Conservation (phyloP, 2,113 vertebrate genomes). For the Dermatemys mawii region DNA sequence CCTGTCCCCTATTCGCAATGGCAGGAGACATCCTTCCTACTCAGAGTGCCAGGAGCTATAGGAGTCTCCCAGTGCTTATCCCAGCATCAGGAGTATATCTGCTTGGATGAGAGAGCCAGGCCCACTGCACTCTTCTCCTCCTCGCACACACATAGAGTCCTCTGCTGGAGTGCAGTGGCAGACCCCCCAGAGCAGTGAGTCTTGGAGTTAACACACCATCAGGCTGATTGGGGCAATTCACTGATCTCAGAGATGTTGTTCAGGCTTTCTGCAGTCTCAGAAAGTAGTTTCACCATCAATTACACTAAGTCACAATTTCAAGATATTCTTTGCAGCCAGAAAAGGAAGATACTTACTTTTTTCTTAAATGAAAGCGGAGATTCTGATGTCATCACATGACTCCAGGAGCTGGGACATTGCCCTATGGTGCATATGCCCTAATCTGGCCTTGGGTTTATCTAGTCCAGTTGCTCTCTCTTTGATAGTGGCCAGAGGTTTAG, state of each 20-base stretch:
- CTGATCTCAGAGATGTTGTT: neutral
- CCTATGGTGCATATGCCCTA: neutral
- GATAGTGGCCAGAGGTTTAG: neutral
- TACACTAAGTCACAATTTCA: neutral
- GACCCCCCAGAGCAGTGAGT: neutral
- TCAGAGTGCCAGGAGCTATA: neutral
- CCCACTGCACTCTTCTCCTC: constrained; percentile 6
- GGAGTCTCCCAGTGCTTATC: constrained; percentile 8
- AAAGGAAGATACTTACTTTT: neutral
- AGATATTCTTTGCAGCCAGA: neutral
- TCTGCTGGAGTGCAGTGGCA: constrained; percentile 42
- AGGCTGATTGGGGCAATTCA: neutral
- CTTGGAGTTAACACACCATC: constrained; percentile 12
- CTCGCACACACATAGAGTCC: neutral
- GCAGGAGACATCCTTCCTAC: constrained; percentile 16
- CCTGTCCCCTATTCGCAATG: neutral
- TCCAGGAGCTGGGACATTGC: neutral
- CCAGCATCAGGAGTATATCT: neutral
- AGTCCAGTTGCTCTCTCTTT: neutral
- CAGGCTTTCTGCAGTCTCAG: constrained; percentile 24
- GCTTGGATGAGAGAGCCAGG: constrained; percentile 14
- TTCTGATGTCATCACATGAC: neutral
- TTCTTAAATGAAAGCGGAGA: neutral
- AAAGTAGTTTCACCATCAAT: constrained; percentile 1
- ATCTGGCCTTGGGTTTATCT: neutral